Evolutionary conservation across 2,113 vertebrate species (phyloP), one percentile per base, ranked within the genome.

Genomic region (Piliocolobus tephrosceles): DNA sequence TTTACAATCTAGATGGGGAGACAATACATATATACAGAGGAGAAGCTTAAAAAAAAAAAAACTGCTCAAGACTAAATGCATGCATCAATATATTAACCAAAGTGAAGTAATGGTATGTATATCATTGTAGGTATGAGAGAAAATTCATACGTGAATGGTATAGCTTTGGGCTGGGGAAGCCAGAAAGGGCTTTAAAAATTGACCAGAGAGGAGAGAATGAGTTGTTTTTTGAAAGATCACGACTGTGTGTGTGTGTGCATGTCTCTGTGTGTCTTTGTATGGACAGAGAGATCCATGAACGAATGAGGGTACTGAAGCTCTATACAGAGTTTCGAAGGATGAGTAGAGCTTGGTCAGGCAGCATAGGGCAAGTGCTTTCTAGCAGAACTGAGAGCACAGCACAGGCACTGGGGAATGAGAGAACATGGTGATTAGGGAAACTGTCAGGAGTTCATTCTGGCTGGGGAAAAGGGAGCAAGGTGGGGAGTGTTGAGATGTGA

Each of bases 201-300:
- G 79, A 93, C 35, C 17, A 84, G 43, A 82, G 6, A 93, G n/a
- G 32, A 92, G 35, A 85, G 61, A 70, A 40, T 45, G 82, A 87
- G 38, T 72, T 55, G 70, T 86, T 55, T 96, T 97, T 81, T 47
- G 89, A 87, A 91, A 97, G 90, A 87, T 72, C 40, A 90, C 10
- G 5, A 64, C 52, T 50, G 25, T 38, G n/a, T 35, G 78, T n/a
- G 43, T 8, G 30, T 52, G 35, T 52, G 13, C 52, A 22, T 38
- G 32, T n/a, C 7, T 13, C 25, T 30, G 58, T 13, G 61, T 64
- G 27, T 64, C 27, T 30, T 27, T 2, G 25, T 14, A 30, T 30
- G 61, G 66, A 68, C 43, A 27, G n/a, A 47, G 16, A 1, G 32
- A 43, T 52, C 38, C 6, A 23, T 14, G 43, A 14, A 55, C 64